Base-by-base conservation (phyloP, 2,113 vertebrate genomes). In the Verasper variegatus region DNA sequence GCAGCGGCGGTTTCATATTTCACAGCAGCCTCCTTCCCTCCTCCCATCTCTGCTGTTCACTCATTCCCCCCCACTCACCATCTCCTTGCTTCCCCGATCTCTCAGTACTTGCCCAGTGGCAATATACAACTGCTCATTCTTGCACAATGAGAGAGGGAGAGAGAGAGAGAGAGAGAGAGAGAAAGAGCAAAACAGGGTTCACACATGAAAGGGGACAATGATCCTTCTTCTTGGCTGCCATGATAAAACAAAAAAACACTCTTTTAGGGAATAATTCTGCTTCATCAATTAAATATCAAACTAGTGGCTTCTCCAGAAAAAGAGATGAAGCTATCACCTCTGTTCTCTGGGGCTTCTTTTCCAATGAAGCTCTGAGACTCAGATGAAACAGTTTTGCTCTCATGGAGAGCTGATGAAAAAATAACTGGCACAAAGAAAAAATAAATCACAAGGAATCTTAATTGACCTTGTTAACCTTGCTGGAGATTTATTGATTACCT, bases 71-170 rank as follows among this genome's bases (percentile, higher is more conserved):
- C 89, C 93, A 98, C 96, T 97, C 96, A 97, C 96, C 96, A 87
- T 93, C 93, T 94, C 90, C 91, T 92, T 91, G 93, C 92, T 95
- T 91, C 90, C 94, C 85, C 92, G 91, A 87, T 95, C 95, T 95
- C 95, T 96, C 94, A 96, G 93, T 94, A 96, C 95, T 94, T 94
- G 96, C 93, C 97, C 95, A 95, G 93, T 96, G 95, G 96, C 91
- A 96, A 99, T 95, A 96, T 94, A 96, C 91, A 96, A 94, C 90
- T 95, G 94, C 94, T 96, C 94, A 93, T 95, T 99, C 97, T 99
- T 96, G 94, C 81, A 92, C 94, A 94, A 93, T 83, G 78, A 89
- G 82, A 90, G 76, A 59, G 79, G 65, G 88, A 7, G 57, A 10
- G 57, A 58, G 57, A 31, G 23, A 81, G 87, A 86, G 88, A 8